A percentile compares a stretch with the other conserved stretches of the same genome.
Evolutionary conservation across 53 echinoderm and acorn worm genomes (phyloP).

Genomic region (Echinarachnius parma): DNA sequence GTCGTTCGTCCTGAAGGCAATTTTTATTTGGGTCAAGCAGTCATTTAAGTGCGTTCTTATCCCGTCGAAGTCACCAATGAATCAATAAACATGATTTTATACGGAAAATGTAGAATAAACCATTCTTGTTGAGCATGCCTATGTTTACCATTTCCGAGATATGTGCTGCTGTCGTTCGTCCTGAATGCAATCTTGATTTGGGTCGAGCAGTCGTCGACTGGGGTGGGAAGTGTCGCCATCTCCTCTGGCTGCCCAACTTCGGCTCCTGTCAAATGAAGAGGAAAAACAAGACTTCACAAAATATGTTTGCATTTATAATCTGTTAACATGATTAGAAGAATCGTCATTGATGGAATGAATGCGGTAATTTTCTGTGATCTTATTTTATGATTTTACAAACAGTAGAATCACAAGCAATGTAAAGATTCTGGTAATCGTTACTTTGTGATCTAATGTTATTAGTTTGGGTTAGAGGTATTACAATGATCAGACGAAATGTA

Average conservation of each 20-base stretch:
- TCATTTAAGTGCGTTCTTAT: too few species aligned
- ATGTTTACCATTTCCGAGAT: constrained; percentile 16
- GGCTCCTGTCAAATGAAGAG: background rate
- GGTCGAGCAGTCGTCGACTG: constrained; percentile 24
- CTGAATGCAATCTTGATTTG: background rate
- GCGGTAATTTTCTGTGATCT: too few species aligned
- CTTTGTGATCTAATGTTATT: too few species aligned
- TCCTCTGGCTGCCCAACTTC: constrained; percentile 22
- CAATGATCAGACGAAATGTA: too few species aligned
- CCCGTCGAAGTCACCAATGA: too few species aligned
- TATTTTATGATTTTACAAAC: too few species aligned
- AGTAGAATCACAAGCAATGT: too few species aligned
- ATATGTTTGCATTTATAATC: background rate
- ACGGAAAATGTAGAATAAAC: too few species aligned
- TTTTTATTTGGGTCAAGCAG: too few species aligned
- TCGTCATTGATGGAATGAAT: background rate
- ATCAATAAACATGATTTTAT: too few species aligned
- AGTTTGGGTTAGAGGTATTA: too few species aligned
- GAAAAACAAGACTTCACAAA: background rate
- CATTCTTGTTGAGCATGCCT: background rate
- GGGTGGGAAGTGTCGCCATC: constrained; percentile 23
- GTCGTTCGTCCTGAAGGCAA: too few species aligned
- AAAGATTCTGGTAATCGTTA: background rate
- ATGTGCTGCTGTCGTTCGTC: constrained; percentile 20
- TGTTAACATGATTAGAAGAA: background rate